Evolutionary conservation across 2,113 vertebrate genomes (phyloP), one percentile per base, ranked within the genome.

Genomic region (Burhinus oedicnemus): DNA sequence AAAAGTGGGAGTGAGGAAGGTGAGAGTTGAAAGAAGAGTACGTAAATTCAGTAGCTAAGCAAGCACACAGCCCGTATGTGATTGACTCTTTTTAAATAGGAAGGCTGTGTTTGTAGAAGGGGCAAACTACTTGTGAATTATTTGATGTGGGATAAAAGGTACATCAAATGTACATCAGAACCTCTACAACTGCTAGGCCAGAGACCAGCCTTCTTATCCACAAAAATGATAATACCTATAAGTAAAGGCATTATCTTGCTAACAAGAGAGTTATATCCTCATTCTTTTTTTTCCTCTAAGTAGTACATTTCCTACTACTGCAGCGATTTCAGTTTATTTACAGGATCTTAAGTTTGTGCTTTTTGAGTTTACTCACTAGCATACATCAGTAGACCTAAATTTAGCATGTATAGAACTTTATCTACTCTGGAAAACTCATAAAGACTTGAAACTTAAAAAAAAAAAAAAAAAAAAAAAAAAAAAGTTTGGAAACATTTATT

Each of bases 61-160:
- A 61, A 88, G 79, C 21, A 22, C 47, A 23, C 0, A 5, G 66
- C 42, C 75, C 1, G 0, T 8, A 11, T 5, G 19, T 69, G n/a
- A 76, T 0, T 8, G 38, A 55, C 26, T 62, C 87, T 34, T 61
- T 69, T 74, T 5, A 70, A 72, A 83, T 8, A 74, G 61, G 60
- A 84, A 61, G 6, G 64, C 51, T 71, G 68, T 45, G 45, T 71
- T 70, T 58, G 65, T 51, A 83, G 57, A 93, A 80, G 29, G 30
- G 49, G 17, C 3, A 62, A 72, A 26, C 14, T 36, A 15, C 52
- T 18, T 42, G 9, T 55, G 22, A 89, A 72, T 62, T 82, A 83
- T 69, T 44, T 83, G 54, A 86, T 79, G 75, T 83, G 17, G 58
- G 49, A 85, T 83, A 49, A 87, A 87, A 87, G 49, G 36, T 8